Evolutionary conservation across 2,113 vertebrate species (phyloP), one percentile per base, ranked within the genome.

Genomic region (Otus sunia): DNA sequence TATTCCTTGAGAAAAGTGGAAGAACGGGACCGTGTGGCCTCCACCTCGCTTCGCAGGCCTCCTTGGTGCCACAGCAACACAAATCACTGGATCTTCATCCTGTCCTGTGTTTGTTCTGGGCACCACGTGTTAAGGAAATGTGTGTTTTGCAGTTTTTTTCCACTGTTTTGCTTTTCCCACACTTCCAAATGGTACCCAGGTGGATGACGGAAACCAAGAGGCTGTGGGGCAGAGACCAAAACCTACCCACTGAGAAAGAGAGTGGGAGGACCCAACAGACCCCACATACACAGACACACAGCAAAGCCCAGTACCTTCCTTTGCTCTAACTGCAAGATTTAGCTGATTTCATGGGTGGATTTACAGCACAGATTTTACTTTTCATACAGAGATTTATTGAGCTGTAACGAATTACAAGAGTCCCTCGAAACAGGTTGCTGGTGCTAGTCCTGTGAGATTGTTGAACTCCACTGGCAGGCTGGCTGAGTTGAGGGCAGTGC

Each of bases 301-400:
- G 59, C 11, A 83, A 80, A 81, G 25, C 29, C 39, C 60, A 11
- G 62, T 4, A 26, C 12, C 20, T 23, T 69, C 32, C 26, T 88
- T 41, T 81, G 19, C 58, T 86, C 49, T 53, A 30, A 81, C 32
- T 56, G 15, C 17, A 63, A 81, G 52, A 60, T 49, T 45, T 69
- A 90, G 67, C 62, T 83, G 85, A 58, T 76, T 68, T n/a, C 26
- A 50, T 3, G 67, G 30, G 39, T 59, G 76, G 78, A 91, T 92
- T 96, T 87, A 41, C 39, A 64, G 49, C 58, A 82, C 45, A 79
- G 73, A 89, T 95, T 95, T 95, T 89, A 69, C 37, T 76, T 73
- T 62, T 95, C 27, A 62, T 1, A 1, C 32, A 45, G 78, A 96
- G 43, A 93, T 90, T 97, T 96, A 91, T 62, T 88, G 88, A 95